Conservation (phyloP, 2,797 vertebrate genomes). For the Phrynocephalus vlangalii region DNA sequence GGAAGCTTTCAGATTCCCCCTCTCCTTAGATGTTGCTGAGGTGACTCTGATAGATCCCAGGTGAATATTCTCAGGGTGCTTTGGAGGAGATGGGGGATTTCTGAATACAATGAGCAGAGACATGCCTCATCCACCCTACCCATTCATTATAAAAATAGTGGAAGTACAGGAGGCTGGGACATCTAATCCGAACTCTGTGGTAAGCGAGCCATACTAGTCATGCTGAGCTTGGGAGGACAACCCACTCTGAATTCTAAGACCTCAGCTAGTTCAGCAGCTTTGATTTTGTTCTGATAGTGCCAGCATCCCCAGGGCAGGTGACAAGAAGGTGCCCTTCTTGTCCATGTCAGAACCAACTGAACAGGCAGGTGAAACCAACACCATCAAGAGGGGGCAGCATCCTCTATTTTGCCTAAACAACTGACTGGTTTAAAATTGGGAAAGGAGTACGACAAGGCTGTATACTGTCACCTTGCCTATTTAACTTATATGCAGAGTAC, state of each 20-base stretch:
- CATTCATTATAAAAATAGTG: not conserved
- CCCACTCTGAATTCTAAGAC: not conserved
- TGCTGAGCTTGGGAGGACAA: not conserved
- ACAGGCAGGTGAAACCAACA: no score
- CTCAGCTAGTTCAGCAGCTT: not conserved
- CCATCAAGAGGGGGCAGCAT: no score
- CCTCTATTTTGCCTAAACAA: no score
- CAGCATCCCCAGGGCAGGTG: not conserved
- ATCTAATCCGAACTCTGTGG: conserved; percentile 35
- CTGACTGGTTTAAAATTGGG: no score
- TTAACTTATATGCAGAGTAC: no score
- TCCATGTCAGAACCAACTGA: no score
- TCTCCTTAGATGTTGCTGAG: fast-evolving
- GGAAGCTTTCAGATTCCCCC: not conserved
- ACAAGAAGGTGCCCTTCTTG: no score
- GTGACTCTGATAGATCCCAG: conserved; percentile 22
- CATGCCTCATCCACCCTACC: not conserved
- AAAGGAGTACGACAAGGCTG: no score
- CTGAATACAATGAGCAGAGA: conserved; percentile 2
- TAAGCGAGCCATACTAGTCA: not conserved
- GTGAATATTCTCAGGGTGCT: not conserved
- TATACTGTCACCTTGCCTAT: no score
- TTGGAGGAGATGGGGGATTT: not conserved
- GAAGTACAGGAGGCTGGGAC: not conserved
- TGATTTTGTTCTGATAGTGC: no score